Evolutionary conservation across 2,888 invertebrate species (phyloP), one percentile per base, ranked within the genome.

Genomic region (Drosophila gaucha): DNA sequence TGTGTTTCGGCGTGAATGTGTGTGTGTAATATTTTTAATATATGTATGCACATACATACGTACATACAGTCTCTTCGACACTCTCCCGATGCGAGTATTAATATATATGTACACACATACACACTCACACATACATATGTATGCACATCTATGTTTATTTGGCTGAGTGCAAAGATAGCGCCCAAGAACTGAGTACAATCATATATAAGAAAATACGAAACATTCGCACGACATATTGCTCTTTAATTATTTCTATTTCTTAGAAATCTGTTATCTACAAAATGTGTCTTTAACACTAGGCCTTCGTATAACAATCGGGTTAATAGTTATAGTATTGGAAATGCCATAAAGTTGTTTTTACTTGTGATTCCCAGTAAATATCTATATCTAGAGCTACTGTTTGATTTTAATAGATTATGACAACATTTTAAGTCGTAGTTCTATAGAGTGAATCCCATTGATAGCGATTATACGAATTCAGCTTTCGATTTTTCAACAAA

Each of bases 191-290:
- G 44, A 43, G 35, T 28, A 59, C 49, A 57, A 66, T 64, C 51
- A 18, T 47, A 52, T 51, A 52, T n/a, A 49, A 30, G 18, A 47
- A 51, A 33, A 47, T 38, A 52, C 35, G 57, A 63, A 69, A 54
- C 49, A 69, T 62, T 70, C 55, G 51, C 77, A 86, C 75, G 78
- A 80, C 78, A 74, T 71, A 80, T 78, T 80, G 80, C 75, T 57
- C 72, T 80, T 74, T 74, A 80, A 82, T 86, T 78, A 71, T 64
- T 84, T 68, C 54, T 47, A 86, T 75, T 90, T 89, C 90, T 76
- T 43, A 74, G 86, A 89, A 90, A 38, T 72, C 49, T 71, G 71
- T 90, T 89, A 90, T 89, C 89, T 78, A 50, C 18, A 33, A 59
- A 49, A 38, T 52, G 36, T 47, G 43, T 38, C 39, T 64, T 30